Base-by-base conservation (phyloP, 2,113 vertebrate genomes). In the Edolisoma coerulescens region DNA sequence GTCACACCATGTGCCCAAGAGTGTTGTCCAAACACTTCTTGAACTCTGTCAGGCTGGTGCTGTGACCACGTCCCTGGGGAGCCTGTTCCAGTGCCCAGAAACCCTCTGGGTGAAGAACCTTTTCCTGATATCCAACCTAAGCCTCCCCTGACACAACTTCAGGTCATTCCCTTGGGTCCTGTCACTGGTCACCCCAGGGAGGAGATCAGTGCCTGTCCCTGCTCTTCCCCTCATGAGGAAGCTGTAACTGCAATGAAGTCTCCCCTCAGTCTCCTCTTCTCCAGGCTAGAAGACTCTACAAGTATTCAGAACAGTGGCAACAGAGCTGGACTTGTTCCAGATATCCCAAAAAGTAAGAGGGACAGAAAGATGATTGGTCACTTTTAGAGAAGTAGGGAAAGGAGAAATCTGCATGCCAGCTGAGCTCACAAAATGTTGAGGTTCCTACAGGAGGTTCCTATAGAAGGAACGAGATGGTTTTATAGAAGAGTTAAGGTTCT, bases 21-120 rank as follows among this genome's bases (percentile, higher is more conserved):
- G 3, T 3, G 22, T 2, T 37, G 14, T 13, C 33, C 37, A 69
- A 60, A 44, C 1, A 0, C 13, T 60, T 37, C 18, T 52, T 52
- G 26, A 44, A 2, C 14, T 44, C 27, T 27, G 3, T 10, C 53
- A 37, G 20, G 8, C 15, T 27, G 16, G 5, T 12, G 44, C 27
- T 60, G 26, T 35, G 37, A 68, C 2, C 33, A 1, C 21, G 19
- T 4, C 45, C 18, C 33, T 33, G 14, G 27, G 4, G 14, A 44
- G 6, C 22, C 17, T 52, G 32, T 37, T 59, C 13, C 27, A 27
- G 37, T 42, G 53, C 17, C 26, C 37, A 37, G 0, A 0, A 21
- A 33, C 17, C 11, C 37, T 37, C 21, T 52, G 7, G 6, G 11
- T 10, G 21, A 60, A 52, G 11, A 86, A 60, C 0, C 5, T 44